These are phyloP conservation scores for Bicyclus anynana DNA, from an alignment of 1,140 invertebrate genomes.

Conservation along the genomic window DNA sequence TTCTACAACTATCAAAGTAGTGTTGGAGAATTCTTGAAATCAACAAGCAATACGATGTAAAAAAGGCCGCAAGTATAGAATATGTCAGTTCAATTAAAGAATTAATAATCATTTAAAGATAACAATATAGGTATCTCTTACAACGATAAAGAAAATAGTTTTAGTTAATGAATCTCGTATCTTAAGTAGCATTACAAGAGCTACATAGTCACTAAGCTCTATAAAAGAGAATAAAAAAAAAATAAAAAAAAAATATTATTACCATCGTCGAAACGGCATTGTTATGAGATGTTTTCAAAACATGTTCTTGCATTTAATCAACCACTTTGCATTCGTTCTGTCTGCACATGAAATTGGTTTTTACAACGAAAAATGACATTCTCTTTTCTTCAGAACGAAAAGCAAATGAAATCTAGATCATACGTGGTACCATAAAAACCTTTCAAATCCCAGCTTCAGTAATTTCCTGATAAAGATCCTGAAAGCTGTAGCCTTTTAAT, in stretches of 20 bases:
- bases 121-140: too few species aligned
- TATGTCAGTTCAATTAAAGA: too few species aligned
- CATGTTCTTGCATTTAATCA: slow-evolving; percentile 12
- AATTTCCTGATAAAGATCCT: not conserved
- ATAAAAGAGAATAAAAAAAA: too few species aligned
- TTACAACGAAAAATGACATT: not conserved
- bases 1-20: too few species aligned
- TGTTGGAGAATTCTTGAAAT: too few species aligned
- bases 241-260: not conserved
- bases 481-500: not conserved
- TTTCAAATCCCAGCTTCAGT: not conserved
- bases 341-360: not conserved
- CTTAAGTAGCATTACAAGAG: too few species aligned
- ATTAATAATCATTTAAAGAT: too few species aligned
- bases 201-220: too few species aligned
- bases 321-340: slow-evolving; percentile 8
- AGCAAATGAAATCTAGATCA: not conserved
- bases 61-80: too few species aligned
- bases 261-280: not conserved
- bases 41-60: too few species aligned
- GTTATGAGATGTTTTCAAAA: not conserved
- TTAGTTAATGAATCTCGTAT: too few species aligned
- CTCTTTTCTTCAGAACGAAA: not conserved
- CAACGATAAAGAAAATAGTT: too few species aligned
- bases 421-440: not conserved